Conservation (phyloP, 2,888 invertebrate species). For the Aleiodes alternator region DNA sequence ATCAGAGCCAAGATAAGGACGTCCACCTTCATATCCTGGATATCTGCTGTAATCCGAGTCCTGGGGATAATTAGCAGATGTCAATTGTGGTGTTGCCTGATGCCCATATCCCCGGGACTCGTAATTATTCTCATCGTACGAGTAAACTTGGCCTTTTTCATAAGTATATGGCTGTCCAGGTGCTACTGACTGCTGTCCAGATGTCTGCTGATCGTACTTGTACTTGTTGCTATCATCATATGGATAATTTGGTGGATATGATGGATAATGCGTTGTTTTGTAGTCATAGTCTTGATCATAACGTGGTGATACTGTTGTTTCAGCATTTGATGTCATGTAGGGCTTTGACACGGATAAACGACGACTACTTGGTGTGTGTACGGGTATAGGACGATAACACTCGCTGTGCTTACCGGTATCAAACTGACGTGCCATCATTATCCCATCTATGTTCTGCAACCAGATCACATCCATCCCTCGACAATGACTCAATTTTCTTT, state of each 20-base stretch:
- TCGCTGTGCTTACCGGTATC: slow-evolving; percentile 73
- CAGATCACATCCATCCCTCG: slow-evolving; percentile 74
- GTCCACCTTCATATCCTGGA: slow-evolving; percentile 59
- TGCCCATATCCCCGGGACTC: slow-evolving; percentile 61
- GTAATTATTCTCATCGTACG: slow-evolving; percentile 65
- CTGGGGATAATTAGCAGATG: slow-evolving; percentile 58
- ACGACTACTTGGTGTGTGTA: slow-evolving; percentile 71
- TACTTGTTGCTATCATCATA: slow-evolving; percentile 71
- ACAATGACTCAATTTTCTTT: slow-evolving; percentile 66
- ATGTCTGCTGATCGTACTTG: slow-evolving; percentile 64
- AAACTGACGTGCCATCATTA: slow-evolving; percentile 75
- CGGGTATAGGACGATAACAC: slow-evolving; percentile 73
- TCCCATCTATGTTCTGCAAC: slow-evolving; percentile 75
- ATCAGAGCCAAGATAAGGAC: slow-evolving; percentile 55
- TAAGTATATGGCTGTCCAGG: slow-evolving; percentile 61
- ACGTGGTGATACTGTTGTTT: slow-evolving; percentile 61
- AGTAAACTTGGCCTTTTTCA: slow-evolving; percentile 60
- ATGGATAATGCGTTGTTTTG: slow-evolving; percentile 73
- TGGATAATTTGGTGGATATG: slow-evolving; percentile 73
- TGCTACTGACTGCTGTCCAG: slow-evolving; percentile 54
- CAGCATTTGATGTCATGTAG: slow-evolving; percentile 68
- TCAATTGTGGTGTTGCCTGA: slow-evolving; percentile 44
- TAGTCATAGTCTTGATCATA: slow-evolving; percentile 72
- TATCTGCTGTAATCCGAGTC: slow-evolving; percentile 66
- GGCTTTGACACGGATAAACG: slow-evolving; percentile 69